These are phyloP conservation scores for Drosophila kuntzei DNA, from an alignment of 2,888 invertebrate species.

Conservation along the genomic window DNA sequence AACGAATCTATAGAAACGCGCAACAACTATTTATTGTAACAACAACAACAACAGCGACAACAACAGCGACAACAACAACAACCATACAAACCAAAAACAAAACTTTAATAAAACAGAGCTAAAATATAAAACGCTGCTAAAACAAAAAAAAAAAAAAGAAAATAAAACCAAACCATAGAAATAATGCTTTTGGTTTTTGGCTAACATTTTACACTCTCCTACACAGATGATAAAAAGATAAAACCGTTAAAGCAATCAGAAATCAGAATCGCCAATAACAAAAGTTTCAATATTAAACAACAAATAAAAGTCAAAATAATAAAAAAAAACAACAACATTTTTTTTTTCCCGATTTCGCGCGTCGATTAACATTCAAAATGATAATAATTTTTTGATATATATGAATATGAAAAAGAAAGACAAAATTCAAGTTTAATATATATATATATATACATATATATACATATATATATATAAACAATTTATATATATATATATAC, in stretches of 20 bases:
- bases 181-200: constrained; percentile 52
- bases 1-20: constrained; percentile 51
- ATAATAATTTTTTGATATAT: constrained; percentile 80
- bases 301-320: constrained; percentile 11
- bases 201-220: constrained; percentile 43
- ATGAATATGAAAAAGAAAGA: constrained; percentile 39
- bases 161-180: neutral
- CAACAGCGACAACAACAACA: constrained; percentile 22
- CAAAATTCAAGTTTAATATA: constrained; percentile 42
- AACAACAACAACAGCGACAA: constrained; percentile 8
- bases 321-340: constrained; percentile 1
- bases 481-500: constrained; percentile 41
- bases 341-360: constrained; percentile 63
- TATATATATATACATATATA: constrained; percentile 38
- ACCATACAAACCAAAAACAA: constrained; percentile 14
- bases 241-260: constrained; percentile 56
- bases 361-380: constrained; percentile 75
- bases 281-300: constrained; percentile 26
- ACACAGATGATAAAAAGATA: constrained; percentile 25
- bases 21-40: constrained; percentile 43
- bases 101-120: constrained; percentile 30
- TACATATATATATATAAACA: constrained; percentile 26
- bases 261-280: constrained; percentile 45
- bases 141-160: constrained; percentile 4
- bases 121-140: constrained; percentile 36